Base-by-base conservation (phyloP, 2,888 invertebrate species). In the Xestia c-nigrum region DNA sequence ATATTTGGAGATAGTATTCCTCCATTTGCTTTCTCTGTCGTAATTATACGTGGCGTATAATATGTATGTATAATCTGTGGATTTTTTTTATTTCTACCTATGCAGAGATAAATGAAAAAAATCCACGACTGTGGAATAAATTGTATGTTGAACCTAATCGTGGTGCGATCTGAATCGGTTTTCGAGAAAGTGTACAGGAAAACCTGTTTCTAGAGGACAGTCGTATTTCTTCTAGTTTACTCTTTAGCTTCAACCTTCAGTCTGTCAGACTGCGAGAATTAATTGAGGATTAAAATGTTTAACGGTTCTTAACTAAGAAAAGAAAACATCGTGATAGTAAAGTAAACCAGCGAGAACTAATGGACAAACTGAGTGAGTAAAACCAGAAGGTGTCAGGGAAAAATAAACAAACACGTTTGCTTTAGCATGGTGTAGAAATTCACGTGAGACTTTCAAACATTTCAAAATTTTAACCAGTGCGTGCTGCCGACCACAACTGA, bases 311-410 rank as follows among this genome's bases (percentile, higher is more conserved):
- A 87, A 85, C 81, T 85, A 70, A 77, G 74, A 81, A 87, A 90
- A 90, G 88, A 92, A 93, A 93, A 94, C 90, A 94, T 85, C 88
- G 85, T 85, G 89, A 86, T 89, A 87, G 89, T 90, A 92, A 94
- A 93, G 90, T 93, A 94, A 94, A 94, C 92, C 91, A 90, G 91
- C 90, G 85, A 90, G 91, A 86, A 97, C 95, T 93, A 97, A 97
- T 93, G 97, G 97, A 93, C 95, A 96, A 76, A 95, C 91, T 72
- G 97, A 97, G 87, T 97, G 97, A 94, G 96, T 90, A 77, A 95
- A 96, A 94, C 95, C 97, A 92, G 96, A 94, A 90, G 97, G 92
- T 84, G 96, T 92, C 88, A 91, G 76, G 88, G 84, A 90, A 92
- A 94, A 95, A 95, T 93, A 94, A 93, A 93, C 91, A 72, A 76